Evolutionary conservation across 53 echinoderm and acorn worm genomes (phyloP), one percentile per base, ranked within the genome.

Genomic region (Crossaster papposus): DNA sequence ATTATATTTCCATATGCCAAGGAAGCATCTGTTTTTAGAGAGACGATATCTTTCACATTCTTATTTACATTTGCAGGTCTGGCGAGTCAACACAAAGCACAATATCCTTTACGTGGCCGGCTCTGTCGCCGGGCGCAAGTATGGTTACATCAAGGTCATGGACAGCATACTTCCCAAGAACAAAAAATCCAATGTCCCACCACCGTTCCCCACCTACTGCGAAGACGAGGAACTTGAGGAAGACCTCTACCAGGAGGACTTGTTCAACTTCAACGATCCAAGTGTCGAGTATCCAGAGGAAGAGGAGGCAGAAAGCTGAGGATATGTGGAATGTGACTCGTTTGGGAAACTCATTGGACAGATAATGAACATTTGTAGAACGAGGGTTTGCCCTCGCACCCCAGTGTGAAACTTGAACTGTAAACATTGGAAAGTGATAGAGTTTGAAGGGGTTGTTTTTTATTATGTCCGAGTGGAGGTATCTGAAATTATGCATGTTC

Each of bases 21-120:
- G n/a, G n/a, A n/a, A n/a, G n/a, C n/a, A n/a, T n/a, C n/a, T n/a
- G n/a, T n/a, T n/a, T n/a, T n/a, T n/a, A n/a, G n/a, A n/a, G n/a
- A n/a, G n/a, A n/a, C n/a, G n/a, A n/a, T n/a, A n/a, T n/a, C n/a
- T n/a, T n/a, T n/a, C n/a, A n/a, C n/a, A n/a, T n/a, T n/a, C n/a
- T n/a, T n/a, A n/a, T n/a, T n/a, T n/a, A 1, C 26, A 20, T 0
- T 64, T 30, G 14, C 87, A 99, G 99, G 86, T 99, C 12, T 90
- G 85, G 83, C 88, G 99, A 30, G 91, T 99, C 11, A 95, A 99
- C 91, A 99, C 96, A 51, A 99, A 92, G 71, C 90, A 99, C 81
- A 99, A 99, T 70, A 89, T 99, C 44, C 88, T 99, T 22, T 99
- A 96, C 68, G 35, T 99, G 29, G 83, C 90, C 7, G 99, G 99